Base-by-base conservation (phyloP, 1,140 invertebrate genomes). In the Mylabris phalerata region DNA sequence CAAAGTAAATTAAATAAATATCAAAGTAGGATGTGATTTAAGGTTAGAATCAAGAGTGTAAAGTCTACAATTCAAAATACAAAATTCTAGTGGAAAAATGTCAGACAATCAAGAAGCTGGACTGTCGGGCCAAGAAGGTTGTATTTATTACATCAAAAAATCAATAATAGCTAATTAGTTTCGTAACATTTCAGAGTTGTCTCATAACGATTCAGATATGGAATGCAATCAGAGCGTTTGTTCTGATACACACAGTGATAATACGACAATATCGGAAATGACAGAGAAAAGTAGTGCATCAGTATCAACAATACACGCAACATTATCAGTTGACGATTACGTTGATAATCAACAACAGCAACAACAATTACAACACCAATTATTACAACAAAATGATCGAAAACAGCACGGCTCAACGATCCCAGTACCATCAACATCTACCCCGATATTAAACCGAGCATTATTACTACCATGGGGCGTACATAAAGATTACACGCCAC, bases 391-490 rank as follows among this genome's bases (percentile, higher is more conserved):
- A 6, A 42, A 42, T 10, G 41, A 42, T 42, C 3, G 10, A 42
- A 5, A 42, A 32, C 32, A 4, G 32, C 7, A 32, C 32, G 32
- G 32, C 2, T 32, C 32, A 32, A 32, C 32, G 7, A 32, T 32
- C 7, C 32, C 4, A 32, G 7, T 32, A 25, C 10, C 42, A 9
- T 40, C 43, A 27, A 27, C 51, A 11, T 19, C 51, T 4, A 19
- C 39, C 6, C 38, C 49, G 3, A 40, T 44, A n/a, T 9, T 46
- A 10, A 67, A 60, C 45, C 64, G 65, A 48, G 69, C 67, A 64
- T 79, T 78, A 46, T 79, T 88, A 55, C 67, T 92, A 54, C 89
- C 90, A 39, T 92, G 90, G 90, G 87, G 88, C 56, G 84, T 84
- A 9, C 84, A 88, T 59, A 91, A 91, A 69, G 88, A 88, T 69